Conservation (phyloP, 2,797 vertebrate genomes). For the Lepus townsendii region DNA sequence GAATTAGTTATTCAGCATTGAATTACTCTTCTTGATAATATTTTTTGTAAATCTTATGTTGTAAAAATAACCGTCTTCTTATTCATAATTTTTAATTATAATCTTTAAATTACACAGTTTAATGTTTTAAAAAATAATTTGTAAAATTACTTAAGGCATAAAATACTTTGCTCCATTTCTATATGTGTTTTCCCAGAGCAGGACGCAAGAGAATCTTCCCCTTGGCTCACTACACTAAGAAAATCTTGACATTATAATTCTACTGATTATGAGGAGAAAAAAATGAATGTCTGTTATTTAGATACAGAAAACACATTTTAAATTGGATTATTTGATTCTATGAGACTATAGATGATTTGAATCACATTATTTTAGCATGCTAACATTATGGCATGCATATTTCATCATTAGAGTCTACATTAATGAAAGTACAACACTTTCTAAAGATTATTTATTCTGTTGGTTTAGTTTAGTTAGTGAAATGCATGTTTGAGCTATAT, state of each 20-base stretch:
- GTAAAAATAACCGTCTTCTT: neutral
- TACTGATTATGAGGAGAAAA: neutral
- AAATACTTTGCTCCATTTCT: neutral
- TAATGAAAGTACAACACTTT: slow-evolving; percentile 4
- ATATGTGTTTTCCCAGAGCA: neutral
- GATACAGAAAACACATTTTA: slow-evolving; percentile 47
- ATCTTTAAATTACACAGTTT: neutral
- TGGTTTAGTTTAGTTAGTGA: slow-evolving; percentile 19
- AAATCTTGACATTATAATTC: neutral
- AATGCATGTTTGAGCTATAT: slow-evolving; percentile 14
- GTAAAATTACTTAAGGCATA: neutral
- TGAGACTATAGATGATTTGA: neutral
- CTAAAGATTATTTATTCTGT: slow-evolving; percentile 45
- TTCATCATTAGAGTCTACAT: neutral
- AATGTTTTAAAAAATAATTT: neutral
- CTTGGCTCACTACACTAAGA: neutral
- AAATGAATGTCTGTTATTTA: slow-evolving; percentile 40
- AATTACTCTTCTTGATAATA: neutral
- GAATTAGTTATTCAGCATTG: neutral
- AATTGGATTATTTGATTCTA: slow-evolving; percentile 42
- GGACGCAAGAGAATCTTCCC: neutral
- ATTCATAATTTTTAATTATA: neutral
- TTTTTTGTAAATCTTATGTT: neutral
- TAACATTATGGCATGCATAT: neutral
- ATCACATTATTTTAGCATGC: neutral